These are phyloP conservation scores for Zygothrica quintamaculata DNA, from an alignment of 2,888 invertebrate species.

Conservation along the genomic window DNA sequence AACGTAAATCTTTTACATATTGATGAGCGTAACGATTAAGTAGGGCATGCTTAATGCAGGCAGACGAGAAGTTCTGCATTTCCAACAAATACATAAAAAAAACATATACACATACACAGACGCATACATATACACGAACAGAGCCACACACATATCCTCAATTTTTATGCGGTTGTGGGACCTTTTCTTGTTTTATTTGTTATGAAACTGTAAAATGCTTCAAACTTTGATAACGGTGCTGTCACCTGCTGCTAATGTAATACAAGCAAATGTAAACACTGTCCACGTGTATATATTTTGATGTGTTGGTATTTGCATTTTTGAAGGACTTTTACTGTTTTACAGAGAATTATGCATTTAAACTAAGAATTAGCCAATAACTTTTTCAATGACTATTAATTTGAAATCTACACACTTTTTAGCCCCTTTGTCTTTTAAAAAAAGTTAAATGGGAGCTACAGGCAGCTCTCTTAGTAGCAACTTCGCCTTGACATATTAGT, in stretches of 20 bases:
- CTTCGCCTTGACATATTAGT: no score
- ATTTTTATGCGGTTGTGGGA: conserved; percentile 57
- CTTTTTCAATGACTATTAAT: conserved; percentile 15
- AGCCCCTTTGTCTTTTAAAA: no score
- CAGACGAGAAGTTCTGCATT: conserved; percentile 9
- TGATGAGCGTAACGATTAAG: conserved; percentile 62
- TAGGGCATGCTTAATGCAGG: conserved; percentile 60
- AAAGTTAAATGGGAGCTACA: no score
- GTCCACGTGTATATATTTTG: conserved; percentile 4
- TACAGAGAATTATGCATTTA: conserved; percentile 76
- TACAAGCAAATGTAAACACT: conserved; percentile 60
- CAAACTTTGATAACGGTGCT: conserved; percentile 32
- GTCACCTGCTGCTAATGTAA: conserved; percentile 54
- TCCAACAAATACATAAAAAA: conserved; percentile 23
- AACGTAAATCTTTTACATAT: conserved; percentile 63
- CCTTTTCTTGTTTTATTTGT: conserved; percentile 36
- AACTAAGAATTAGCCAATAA: conserved; percentile 72
- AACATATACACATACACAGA: conserved; percentile 5
- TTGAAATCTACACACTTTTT: no score
- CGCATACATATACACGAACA: not conserved
- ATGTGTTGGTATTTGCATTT: conserved; percentile 41
- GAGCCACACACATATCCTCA: conserved; percentile 47
- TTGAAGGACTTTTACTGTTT: conserved; percentile 51
- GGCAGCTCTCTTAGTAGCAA: no score
- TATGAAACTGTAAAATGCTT: conserved; percentile 56